Evolutionary conservation across 2,888 invertebrate genomes (phyloP).

Genomic region (Clusia tigrina): DNA sequence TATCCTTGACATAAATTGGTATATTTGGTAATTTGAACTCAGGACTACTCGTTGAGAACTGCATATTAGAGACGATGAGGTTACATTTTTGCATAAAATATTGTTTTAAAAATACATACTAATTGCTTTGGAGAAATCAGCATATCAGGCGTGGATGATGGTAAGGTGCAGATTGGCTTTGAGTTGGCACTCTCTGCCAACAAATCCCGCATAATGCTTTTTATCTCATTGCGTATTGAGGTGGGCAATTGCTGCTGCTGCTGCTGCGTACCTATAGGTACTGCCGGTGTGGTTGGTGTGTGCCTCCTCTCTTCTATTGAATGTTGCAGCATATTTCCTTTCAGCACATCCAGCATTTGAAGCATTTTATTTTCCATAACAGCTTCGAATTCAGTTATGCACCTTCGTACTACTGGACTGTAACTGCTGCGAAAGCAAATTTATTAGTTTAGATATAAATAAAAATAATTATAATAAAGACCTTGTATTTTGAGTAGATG

Average conservation of each 20-base stretch:
- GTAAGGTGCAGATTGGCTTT: neutral
- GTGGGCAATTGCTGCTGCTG: constrained; percentile 20
- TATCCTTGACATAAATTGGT: constrained; percentile 5
- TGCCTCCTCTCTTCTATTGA: too few species aligned
- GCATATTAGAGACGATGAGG: neutral
- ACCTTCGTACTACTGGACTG: constrained; percentile 48
- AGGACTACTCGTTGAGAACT: constrained; percentile 34
- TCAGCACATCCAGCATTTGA: constrained; percentile 40
- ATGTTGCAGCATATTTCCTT: too few species aligned
- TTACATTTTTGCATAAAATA: neutral
- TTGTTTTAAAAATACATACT: neutral
- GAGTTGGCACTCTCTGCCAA: constrained; percentile 2
- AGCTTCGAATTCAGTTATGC: constrained; percentile 41
- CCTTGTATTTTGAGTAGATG: too few species aligned
- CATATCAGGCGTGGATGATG: neutral
- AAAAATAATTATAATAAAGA: too few species aligned
- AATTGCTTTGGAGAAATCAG: neutral
- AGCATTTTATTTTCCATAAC: constrained; percentile 43
- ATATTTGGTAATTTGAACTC: constrained; percentile 35
- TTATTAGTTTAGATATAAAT: neutral
- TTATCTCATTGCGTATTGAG: constrained; percentile 35
- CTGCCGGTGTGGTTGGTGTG: neutral
- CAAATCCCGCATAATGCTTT: constrained; percentile 36
- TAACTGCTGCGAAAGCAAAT: constrained; percentile 34
- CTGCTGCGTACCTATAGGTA: constrained; percentile 5